Evolutionary conservation across 2,113 vertebrate species (phyloP), one percentile per base, ranked within the genome.

Genomic region (Dendrocopos noguchii): DNA sequence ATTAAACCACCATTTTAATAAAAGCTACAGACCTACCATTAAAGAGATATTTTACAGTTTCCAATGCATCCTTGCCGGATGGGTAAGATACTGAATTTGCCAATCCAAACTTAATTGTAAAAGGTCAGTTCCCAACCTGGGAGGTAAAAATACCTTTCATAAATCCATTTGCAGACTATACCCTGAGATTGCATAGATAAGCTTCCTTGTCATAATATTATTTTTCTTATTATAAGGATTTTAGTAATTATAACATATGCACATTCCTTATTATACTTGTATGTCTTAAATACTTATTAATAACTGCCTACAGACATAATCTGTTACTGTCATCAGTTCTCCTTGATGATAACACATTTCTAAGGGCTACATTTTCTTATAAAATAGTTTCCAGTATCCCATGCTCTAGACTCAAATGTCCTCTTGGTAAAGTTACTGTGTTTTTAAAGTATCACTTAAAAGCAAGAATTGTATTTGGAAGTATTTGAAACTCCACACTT

Each of bases 1-100:
- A 95, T 87, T 95, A 92, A 89, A 91, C 24, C n/a, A 84, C 34
- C 86, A 64, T 95, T 95, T 92, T 90, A 96, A 93, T 93, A 88
- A 96, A 97, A 93, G 36, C 91, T 84, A 70, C 44, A 95, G 71
- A 78, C 83, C 20, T 81, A 65, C 17, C 53, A 56, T 44, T 68
- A 80, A 91, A 63, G 14, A 79, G 15, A 5, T 46, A 36, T 92
- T 84, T 85, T 85, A 90, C 1, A 1, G 28, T 77, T 90, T 91
- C 65, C 34, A 57, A 19, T n/a, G 34, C 55, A 19, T 33, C 15
- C 79, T 91, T 89, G 34, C 63, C 66, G 79, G 44, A 68, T 61
- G 31, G 36, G 29, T 39, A 76, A 65, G 91, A 87, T 34, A 81
- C 12, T 4, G 24, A 29, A 25, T 91, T 39, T 75, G 88, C 59